Percentiles rank a stretch among this genome's conserved stretches.
These are phyloP conservation scores for Campylorhamphus procurvoides DNA, from an alignment of 2,113 vertebrate genomes.

Conservation along the genomic window DNA sequence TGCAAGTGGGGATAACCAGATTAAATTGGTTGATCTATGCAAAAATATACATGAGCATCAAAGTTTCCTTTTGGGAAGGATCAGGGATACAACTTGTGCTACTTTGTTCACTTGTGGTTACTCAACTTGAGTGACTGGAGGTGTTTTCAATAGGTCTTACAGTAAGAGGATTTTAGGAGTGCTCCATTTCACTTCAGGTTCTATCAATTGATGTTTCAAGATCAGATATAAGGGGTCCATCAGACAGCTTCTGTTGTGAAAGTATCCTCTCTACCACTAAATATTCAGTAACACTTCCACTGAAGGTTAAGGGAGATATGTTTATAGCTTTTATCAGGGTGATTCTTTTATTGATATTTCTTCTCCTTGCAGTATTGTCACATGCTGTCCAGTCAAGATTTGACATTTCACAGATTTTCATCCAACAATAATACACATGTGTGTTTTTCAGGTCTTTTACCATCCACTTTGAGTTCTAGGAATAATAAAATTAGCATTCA, in stretches of 20 bases:
- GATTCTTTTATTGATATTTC: background rate
- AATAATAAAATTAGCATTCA: background rate
- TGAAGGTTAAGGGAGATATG: background rate
- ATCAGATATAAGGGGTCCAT: background rate
- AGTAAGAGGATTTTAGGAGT: background rate
- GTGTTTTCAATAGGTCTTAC: background rate
- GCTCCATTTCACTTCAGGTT: background rate
- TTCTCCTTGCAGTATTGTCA: background rate
- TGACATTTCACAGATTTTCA: background rate
- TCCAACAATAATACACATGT: background rate
- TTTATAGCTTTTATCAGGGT: background rate
- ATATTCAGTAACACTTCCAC: background rate
- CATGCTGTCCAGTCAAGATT: background rate
- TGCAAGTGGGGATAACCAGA: background rate
- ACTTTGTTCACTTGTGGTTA: background rate
- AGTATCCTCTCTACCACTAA: background rate
- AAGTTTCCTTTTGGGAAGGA: background rate
- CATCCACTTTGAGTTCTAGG: background rate
- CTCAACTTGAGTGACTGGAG: background rate
- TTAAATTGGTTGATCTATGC: background rate
- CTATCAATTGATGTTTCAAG: background rate
- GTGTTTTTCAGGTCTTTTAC: background rate
- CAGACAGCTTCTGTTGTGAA: background rate
- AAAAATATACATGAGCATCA: accelerated
- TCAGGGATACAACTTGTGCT: background rate